Conservation (phyloP, 2,113 vertebrate species). For the Daboia siamensis region DNA sequence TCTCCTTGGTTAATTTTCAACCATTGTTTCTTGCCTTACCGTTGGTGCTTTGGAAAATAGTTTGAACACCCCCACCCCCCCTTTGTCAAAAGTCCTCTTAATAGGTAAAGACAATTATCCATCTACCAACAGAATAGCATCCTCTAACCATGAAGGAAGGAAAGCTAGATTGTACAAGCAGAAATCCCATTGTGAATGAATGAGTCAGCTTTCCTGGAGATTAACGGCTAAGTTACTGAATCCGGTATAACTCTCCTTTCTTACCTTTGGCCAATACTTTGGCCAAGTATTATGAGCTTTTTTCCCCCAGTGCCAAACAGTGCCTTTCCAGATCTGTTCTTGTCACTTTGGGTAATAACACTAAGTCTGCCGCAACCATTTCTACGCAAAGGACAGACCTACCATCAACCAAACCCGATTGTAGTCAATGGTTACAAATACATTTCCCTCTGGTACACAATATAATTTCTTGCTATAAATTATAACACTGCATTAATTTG, state of each 20-base stretch:
- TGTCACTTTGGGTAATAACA: neutral
- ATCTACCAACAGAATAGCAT: neutral
- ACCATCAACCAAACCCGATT: neutral
- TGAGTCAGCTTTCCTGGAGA: too few species aligned
- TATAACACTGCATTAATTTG: conserved; percentile 19
- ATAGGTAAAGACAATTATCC: neutral
- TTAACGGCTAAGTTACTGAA: neutral
- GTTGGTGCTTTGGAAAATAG: too few species aligned
- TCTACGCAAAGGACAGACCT: conserved; percentile 13
- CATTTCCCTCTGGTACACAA: conserved; percentile 25
- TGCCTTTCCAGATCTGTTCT: neutral
- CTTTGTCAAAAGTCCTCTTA: neutral
- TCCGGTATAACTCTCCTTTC: neutral
- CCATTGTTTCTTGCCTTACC: too few species aligned
- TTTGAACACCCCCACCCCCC: too few species aligned
- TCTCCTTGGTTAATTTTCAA: too few species aligned
- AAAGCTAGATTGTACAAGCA: neutral
- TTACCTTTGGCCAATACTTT: neutral
- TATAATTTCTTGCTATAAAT: conserved; percentile 23
- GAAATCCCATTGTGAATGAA: neutral
- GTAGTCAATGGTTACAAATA: conserved; percentile 26
- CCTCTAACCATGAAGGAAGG: neutral
- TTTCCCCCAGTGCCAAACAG: neutral
- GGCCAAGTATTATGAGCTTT: neutral
- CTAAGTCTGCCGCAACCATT: neutral